Evolutionary conservation across 2,113 vertebrate genomes (phyloP).

Genomic region (Lampris incognitus): DNA sequence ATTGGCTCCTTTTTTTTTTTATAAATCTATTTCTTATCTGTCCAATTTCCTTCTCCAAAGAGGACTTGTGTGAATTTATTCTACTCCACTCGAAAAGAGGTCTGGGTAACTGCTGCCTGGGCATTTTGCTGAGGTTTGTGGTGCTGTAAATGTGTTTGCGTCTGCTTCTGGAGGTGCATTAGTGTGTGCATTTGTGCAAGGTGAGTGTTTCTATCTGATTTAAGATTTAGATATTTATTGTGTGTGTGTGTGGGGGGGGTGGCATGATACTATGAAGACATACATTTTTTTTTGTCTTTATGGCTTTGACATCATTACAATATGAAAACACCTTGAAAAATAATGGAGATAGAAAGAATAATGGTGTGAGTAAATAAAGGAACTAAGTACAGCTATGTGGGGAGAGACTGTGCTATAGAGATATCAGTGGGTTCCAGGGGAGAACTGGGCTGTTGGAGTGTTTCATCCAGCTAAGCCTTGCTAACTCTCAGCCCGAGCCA

Average conservation of each 20-base stretch:
- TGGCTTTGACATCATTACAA: slow-evolving; percentile 31
- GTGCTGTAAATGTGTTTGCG: slow-evolving; percentile 8
- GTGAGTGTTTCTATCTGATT: slow-evolving; percentile 30
- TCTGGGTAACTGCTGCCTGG: slow-evolving; percentile 70
- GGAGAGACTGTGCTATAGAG: slow-evolving; percentile 78
- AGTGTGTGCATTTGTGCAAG: slow-evolving; percentile 5
- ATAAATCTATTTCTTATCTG: slow-evolving; percentile 88
- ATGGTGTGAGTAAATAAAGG: slow-evolving; percentile 70
- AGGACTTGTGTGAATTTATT: slow-evolving; percentile 86
- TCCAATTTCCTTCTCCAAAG: slow-evolving; percentile 90
- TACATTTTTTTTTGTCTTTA: slow-evolving; percentile 47
- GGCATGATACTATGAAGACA: slow-evolving; percentile 6
- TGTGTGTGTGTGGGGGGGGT: slow-evolving; percentile 11
- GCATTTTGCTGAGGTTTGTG: slow-evolving; percentile 61
- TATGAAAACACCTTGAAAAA: slow-evolving; percentile 54
- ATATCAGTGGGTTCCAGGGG: slow-evolving; percentile 80
- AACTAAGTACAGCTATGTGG: slow-evolving; percentile 65
- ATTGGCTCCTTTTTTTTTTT: slow-evolving; percentile 53
- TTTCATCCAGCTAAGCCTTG: slow-evolving; percentile 84
- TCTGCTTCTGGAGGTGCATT: not conserved
- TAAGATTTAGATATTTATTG: slow-evolving; percentile 7
- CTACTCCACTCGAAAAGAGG: slow-evolving; percentile 80
- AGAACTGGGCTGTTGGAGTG: slow-evolving; percentile 81
- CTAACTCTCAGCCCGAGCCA: slow-evolving; percentile 83
- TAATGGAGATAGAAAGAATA: slow-evolving; percentile 58